Evolutionary conservation across 1,140 invertebrate species (phyloP), one percentile per base, ranked within the genome.

Genomic region (Camponotus floridanus): DNA sequence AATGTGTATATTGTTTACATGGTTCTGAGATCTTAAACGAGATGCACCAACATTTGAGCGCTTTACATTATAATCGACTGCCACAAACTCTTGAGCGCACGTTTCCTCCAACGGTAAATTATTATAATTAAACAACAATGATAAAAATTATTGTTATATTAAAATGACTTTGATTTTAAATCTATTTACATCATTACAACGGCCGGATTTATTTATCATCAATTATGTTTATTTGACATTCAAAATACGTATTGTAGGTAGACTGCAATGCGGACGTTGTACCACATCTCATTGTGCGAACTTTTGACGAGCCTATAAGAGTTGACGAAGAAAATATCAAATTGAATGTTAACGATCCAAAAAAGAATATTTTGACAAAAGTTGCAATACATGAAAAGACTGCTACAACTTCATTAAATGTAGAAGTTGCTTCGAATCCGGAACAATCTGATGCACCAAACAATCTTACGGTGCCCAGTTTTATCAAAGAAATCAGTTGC

Each of bases 1-100:
- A 96, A 68, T 96, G 96, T 70, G 89, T 95, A 2, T 96, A 96
- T 84, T 96, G 96, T 81, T 48, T 94, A 11, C 92, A 92, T 88
- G 96, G 96, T 8, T 86, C 94, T 3, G 92, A 95, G n/a, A 91
- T 87, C 8, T 83, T 93, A 4, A 87, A 90, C 15, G 95, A 96
- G 21, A 91, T 96, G 31, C 92, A 95, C 15, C 87, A 88, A 48
- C 96, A 96, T 93, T 91, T 96, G 1, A 94, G 94, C 59, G 87
- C 88, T 18, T 86, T 89, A 31, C 96, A 96, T 88, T 94, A 93
- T 11, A 94, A 96, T 87, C 92, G 94, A 71, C 89, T 92, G 3
- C 93, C 95, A 0, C 93, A 93, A 15, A 88, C 95, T 21, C 90
- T 95, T 3, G 95, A 95, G 73, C 87, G 95, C 85, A 86, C 92